Conservation (phyloP, 2,113 vertebrate species). For the Bettongia penicillata region DNA sequence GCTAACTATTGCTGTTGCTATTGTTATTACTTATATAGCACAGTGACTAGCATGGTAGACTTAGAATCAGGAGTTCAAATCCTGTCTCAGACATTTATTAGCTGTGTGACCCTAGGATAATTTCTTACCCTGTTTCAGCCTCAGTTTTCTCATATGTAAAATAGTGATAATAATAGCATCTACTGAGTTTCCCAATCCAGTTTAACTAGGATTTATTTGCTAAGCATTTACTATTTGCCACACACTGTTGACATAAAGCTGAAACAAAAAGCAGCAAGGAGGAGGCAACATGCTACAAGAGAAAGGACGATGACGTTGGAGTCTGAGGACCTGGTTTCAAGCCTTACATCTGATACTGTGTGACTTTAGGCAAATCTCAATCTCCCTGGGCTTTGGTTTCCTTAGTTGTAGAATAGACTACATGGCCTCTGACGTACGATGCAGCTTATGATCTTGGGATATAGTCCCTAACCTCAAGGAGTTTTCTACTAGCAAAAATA, state of each 20-base stretch:
- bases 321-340: not conserved
- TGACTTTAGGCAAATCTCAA: not conserved
- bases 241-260: not conserved
- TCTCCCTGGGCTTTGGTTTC: not conserved
- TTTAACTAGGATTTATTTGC: not conserved
- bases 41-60: not conserved
- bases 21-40: not conserved
- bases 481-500: not conserved
- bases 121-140: not conserved
- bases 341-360: not conserved
- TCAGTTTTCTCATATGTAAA: not conserved
- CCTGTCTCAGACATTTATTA: not conserved
- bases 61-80: not conserved
- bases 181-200: not conserved
- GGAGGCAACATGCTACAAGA: too few relatives aligned
- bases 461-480: not conserved
- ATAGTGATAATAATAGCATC: not conserved
- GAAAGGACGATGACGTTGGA: not conserved
- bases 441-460: not conserved
- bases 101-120: not conserved
- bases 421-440: not conserved
- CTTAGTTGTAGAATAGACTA: not conserved
- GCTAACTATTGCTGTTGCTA: too few relatives aligned
- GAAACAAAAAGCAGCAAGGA: not conserved
- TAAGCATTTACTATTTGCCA: not conserved